These are phyloP conservation scores for Campylorhamphus procurvoides DNA, from an alignment of 2,113 vertebrate species.

Conservation along the genomic window DNA sequence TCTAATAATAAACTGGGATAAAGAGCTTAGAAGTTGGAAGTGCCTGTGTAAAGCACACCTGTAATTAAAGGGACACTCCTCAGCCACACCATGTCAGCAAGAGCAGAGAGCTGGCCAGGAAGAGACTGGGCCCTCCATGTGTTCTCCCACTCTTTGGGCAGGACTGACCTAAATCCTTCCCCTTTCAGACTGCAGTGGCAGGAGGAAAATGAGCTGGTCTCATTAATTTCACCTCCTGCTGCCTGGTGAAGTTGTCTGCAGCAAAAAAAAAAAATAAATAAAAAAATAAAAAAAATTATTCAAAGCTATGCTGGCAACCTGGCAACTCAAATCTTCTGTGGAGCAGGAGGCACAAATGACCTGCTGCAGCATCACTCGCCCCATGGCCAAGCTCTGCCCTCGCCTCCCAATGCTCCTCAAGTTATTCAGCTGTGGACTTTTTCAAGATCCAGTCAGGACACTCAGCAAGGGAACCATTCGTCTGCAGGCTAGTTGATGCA, in stretches of 20 bases:
- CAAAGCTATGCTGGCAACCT: not conserved
- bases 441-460: not conserved
- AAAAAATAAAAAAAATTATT: not conserved
- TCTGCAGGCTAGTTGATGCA: not conserved
- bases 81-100: not conserved
- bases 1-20: not conserved
- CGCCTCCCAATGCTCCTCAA: not conserved
- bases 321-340: not conserved
- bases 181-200: not conserved
- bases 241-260: not conserved
- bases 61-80: not conserved
- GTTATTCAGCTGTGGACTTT: not conserved
- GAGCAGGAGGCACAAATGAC: not conserved
- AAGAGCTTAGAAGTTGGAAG: conserved; percentile 15
- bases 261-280: not conserved
- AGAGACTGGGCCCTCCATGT: not conserved
- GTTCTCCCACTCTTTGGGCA: not conserved
- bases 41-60: not conserved
- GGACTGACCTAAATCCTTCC: conserved; percentile 25
- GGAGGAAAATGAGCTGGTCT: not conserved
- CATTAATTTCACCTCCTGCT: conserved; percentile 41
- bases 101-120: not conserved
- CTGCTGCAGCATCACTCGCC: not conserved
- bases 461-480: not conserved
- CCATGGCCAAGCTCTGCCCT: not conserved